A percentile compares a stretch with the other conserved stretches of the same genome.
These are phyloP conservation scores for Gobio occitaniae DNA, from an alignment of 2,797 vertebrate genomes.

Conservation along the genomic window DNA sequence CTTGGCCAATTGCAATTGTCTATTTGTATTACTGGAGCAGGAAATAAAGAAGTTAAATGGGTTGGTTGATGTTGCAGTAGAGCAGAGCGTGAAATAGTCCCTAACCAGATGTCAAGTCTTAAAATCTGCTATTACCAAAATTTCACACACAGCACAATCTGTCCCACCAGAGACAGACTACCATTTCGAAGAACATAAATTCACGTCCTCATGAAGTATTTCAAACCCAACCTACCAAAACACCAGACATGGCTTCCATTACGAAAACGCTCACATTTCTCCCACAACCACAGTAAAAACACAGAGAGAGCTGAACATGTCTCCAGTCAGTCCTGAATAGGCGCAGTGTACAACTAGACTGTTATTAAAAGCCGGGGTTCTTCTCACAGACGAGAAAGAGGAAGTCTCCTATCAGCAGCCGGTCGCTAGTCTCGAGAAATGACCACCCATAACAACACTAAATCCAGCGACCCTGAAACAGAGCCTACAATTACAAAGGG, in stretches of 20 bases:
- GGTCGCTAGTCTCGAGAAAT: constrained; percentile 67
- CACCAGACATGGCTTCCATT: constrained; percentile 45
- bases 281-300: constrained; percentile 51
- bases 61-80: constrained; percentile 9
- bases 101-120: constrained; percentile 2
- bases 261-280: constrained; percentile 51
- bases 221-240: constrained; percentile 53
- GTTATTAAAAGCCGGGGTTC: constrained; percentile 66
- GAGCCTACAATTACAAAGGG: constrained; percentile 73
- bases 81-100: background rate
- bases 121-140: background rate
- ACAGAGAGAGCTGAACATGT: constrained; percentile 43
- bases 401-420: constrained; percentile 67
- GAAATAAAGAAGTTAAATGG: background rate
- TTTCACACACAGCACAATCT: constrained; percentile 36
- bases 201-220: constrained; percentile 33
- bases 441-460: constrained; percentile 76
- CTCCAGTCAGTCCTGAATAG: constrained; percentile 62
- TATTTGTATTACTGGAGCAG: constrained; percentile 18
- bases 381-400: constrained; percentile 72
- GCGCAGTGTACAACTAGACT: constrained; percentile 66
- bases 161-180: constrained; percentile 30
- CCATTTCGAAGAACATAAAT: constrained; percentile 48
- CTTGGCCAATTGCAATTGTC: background rate
- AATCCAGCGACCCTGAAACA: constrained; percentile 69